Conservation (phyloP, 1,140 invertebrate species). For the Sitophilus oryzae region DNA sequence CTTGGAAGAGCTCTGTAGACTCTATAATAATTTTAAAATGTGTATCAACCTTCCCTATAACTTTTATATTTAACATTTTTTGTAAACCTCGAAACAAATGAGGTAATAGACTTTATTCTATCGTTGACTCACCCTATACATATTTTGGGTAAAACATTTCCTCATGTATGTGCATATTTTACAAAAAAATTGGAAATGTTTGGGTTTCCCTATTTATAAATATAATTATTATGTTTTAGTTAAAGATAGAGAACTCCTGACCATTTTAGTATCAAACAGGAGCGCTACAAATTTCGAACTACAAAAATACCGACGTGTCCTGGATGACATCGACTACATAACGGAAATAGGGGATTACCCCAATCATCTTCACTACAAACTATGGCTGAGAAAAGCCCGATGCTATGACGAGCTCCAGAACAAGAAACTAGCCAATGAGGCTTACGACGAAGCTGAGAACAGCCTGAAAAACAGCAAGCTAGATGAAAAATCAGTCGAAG, state of each 20-base stretch:
- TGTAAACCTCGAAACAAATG: too few relatives aligned
- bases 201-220: neutral
- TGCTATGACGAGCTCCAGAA: slow-evolving; percentile 34
- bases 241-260: slow-evolving; percentile 54
- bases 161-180: neutral
- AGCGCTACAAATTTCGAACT: slow-evolving; percentile 82
- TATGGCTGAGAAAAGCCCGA: slow-evolving; percentile 26
- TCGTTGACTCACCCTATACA: too few relatives aligned
- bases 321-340: slow-evolving; percentile 68
- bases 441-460: slow-evolving; percentile 37
- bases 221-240: slow-evolving; percentile 26
- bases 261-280: slow-evolving; percentile 77
- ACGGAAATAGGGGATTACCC: slow-evolving; percentile 64
- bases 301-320: slow-evolving; percentile 62
- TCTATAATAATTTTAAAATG: too few relatives aligned
- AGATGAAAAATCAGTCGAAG: slow-evolving; percentile 28
- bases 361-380: slow-evolving; percentile 28
- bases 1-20: too few relatives aligned
- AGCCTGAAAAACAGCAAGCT: slow-evolving; percentile 31
- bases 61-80: too few relatives aligned
- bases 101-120: too few relatives aligned
- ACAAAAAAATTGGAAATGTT: neutral
- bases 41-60: too few relatives aligned
- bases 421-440: slow-evolving; percentile 34
- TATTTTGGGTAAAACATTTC: neutral